A percentile compares a stretch with the other conserved stretches of the same genome.
phyloP scores from a whole-genome alignment of 2,113 vertebrate species.

The Paratilapia polleni region DNA sequence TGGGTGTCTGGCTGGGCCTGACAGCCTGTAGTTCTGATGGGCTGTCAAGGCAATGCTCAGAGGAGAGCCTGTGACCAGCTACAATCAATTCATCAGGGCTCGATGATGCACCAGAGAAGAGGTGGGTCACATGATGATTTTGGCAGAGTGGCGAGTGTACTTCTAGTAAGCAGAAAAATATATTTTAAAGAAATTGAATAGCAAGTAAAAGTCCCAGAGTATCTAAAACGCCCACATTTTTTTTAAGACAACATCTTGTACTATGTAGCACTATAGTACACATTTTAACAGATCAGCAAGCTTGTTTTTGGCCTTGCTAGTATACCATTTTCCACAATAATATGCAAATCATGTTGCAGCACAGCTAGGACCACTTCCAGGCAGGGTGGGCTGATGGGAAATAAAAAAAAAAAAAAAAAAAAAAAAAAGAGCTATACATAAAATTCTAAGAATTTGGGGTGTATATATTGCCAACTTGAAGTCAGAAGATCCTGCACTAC shows the following conservation, averaged over 20 bases:
- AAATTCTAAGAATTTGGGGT: neutral
- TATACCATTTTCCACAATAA: neutral
- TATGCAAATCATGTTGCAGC: neutral
- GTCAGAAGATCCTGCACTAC: too few species aligned
- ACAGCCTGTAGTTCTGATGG: constrained; percentile 37
- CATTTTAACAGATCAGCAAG: neutral
- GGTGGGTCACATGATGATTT: constrained; percentile 19
- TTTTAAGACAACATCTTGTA: neutral
- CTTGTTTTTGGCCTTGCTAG: neutral
- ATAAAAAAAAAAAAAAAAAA: too few species aligned
- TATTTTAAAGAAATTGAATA: neutral
- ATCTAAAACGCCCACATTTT: neutral
- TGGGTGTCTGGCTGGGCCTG: constrained; percentile 22
- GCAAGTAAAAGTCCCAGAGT: neutral
- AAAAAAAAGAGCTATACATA: too few species aligned
- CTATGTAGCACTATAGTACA: neutral
- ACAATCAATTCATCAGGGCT: constrained; percentile 30
- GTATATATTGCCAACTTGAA: neutral
- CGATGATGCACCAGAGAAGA: constrained; percentile 19
- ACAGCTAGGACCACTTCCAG: neutral
- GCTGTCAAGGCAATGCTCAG: constrained; percentile 28
- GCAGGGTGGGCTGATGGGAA: neutral
- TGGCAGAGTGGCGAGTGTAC: constrained; percentile 4
- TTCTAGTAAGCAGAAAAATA: neutral
- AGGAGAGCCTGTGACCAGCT: constrained; percentile 22